Evolutionary conservation across 92 coral and sea anemone species (phyloP), one percentile per base, ranked within the genome.

Genomic region (Parazoanthus swiftii): DNA sequence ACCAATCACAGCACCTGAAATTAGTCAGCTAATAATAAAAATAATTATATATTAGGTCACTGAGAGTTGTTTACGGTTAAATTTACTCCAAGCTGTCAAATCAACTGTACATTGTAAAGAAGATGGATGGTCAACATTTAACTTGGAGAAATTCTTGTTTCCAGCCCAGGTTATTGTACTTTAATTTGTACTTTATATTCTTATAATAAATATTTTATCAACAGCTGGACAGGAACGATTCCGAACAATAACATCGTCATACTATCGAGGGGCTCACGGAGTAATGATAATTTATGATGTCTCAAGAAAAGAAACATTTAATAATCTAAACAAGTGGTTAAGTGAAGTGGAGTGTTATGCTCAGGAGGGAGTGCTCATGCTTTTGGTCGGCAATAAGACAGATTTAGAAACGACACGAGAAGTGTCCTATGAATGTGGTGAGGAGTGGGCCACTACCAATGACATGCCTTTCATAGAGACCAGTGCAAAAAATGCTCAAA

Each of bases 141-240:
- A 10, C 3, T 0, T 10, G 59, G 59, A 11, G 18, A 54, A 54
- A 0, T 54, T 54, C 16, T 14, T 11, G 14, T 54, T 54, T 2
- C 16, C 14, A 54, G 16, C 16, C 59, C 59, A 1, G 16, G 59
- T 14, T 54, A 2, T 11, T 38, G 0, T 0, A 46, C 5, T 1
- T 11, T 1, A 10, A 3, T 46, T 38, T 56, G n/a, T n/a, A n/a
- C n/a, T n/a, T 48, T 26, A 15, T 2, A 16, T 29, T 36, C 0
- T 33, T 86, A 29, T 43, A 43, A 43, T n/a, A 37, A n/a, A 16
- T 82, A 48, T 33, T 11, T 86, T 50, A 56, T 46, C 73, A 74
- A 67, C 91, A 96, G 99, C 99, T 93, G 99, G 99, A 15, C 99
- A 96, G 78, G 99, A 96, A 68, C 89, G 98, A 89, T 96, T 96